Percentiles rank a stretch among this genome's conserved stretches.
Conservation (phyloP, 2,797 vertebrate genomes). For the Decapterus maruadsi region DNA sequence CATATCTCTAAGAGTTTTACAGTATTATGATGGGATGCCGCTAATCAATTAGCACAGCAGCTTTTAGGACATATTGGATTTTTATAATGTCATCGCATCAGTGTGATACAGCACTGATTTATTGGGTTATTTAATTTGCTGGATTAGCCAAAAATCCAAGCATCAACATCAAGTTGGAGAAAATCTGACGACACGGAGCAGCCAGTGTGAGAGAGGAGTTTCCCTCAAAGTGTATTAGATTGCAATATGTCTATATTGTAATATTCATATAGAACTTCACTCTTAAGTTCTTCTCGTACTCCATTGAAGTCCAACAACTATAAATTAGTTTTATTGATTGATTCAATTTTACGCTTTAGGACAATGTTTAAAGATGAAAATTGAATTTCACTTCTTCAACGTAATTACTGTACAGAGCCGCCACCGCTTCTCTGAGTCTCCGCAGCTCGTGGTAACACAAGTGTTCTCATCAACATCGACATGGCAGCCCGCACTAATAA, state of each 20-base stretch:
- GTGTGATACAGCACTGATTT: background rate
- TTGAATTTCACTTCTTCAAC: too few species aligned
- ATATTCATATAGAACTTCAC: too few species aligned
- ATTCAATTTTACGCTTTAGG: too few species aligned
- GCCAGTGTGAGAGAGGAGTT: background rate
- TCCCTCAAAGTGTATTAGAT: background rate
- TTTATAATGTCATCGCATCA: constrained; percentile 4
- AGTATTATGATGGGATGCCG: background rate
- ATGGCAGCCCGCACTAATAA: too few species aligned
- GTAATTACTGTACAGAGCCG: too few species aligned
- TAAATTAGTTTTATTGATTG: too few species aligned
- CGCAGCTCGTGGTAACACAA: too few species aligned
- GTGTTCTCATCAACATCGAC: too few species aligned
- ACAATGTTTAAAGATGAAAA: too few species aligned
- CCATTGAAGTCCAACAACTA: background rate
- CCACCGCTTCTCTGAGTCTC: too few species aligned
- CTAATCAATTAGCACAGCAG: background rate
- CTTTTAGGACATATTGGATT: background rate
- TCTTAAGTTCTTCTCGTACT: background rate
- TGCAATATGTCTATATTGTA: background rate
- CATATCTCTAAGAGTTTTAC: background rate
- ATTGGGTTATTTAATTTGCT: background rate
- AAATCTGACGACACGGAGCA: background rate
- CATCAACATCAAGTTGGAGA: background rate
- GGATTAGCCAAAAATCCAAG: background rate